Conservation (phyloP, 1,140 invertebrate genomes). For the Matsumurasca onukii region DNA sequence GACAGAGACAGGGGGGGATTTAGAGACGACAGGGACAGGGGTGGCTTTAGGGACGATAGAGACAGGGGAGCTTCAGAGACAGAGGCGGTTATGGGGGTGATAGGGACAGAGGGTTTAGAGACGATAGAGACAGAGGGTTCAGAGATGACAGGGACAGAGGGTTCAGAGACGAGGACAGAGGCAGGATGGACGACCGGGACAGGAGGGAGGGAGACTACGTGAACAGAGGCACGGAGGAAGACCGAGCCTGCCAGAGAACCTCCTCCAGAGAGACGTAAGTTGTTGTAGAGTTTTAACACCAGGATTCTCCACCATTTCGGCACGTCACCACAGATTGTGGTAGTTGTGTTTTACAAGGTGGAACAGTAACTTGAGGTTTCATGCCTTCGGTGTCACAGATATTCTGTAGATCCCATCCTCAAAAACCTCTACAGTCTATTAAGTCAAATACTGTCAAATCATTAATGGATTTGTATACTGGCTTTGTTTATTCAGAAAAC, state of each 20-base stretch:
- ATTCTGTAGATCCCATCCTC: conserved; percentile 29
- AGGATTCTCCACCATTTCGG: neutral
- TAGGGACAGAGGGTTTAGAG: conserved; percentile 1
- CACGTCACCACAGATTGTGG: neutral
- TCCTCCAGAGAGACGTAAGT: conserved; percentile 4
- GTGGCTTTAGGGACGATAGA: no score
- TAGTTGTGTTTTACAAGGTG: neutral
- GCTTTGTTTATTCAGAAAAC: no score
- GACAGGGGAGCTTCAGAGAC: no score
- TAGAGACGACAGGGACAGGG: no score
- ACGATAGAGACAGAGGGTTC: conserved; percentile 47
- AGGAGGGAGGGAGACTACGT: conserved; percentile 36
- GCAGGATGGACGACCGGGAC: conserved; percentile 41
- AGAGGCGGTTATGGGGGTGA: conserved; percentile 46
- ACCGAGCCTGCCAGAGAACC: conserved; percentile 22
- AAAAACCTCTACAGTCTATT: conserved; percentile 3
- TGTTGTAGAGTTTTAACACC: no score
- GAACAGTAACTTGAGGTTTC: neutral
- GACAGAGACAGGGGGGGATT: no score
- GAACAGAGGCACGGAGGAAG: conserved; percentile 17
- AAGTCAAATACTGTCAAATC: no score
- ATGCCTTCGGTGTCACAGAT: conserved; percentile 29
- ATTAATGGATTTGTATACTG: no score
- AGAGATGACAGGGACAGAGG: conserved; percentile 48
- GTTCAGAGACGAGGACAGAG: conserved; percentile 40